Percentiles rank a stretch among this genome's conserved stretches.
Evolutionary conservation across 2,888 invertebrate species (phyloP).

Genomic region (Sinhomidia bicolor): DNA sequence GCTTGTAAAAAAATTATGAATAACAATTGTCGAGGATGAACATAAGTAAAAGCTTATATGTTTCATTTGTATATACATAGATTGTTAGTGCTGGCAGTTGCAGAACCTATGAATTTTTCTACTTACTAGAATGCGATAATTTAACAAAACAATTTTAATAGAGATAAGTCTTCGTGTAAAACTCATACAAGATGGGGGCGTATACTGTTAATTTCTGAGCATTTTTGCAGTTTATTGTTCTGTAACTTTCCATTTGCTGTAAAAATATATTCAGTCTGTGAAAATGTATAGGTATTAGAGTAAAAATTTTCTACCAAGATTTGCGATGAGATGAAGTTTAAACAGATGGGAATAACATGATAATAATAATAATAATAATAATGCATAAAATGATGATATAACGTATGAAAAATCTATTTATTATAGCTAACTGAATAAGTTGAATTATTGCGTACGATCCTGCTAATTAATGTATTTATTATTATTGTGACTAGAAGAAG

Average conservation of each 20-base stretch:
- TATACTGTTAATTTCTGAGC: neutral
- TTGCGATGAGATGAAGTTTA: no score
- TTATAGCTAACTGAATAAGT: neutral
- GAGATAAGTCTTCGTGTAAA: neutral
- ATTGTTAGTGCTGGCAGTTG: no score
- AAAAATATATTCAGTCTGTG: conserved; percentile 61
- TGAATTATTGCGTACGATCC: neutral
- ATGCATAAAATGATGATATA: conserved; percentile 5
- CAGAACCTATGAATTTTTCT: no score
- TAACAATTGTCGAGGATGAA: no score
- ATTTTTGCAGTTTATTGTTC: conserved; percentile 65
- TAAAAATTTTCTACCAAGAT: conserved; percentile 60
- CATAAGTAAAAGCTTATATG: no score
- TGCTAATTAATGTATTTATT: conserved; percentile 3
- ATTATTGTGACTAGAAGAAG: neutral
- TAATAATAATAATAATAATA: conserved; percentile 6
- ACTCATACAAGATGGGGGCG: no score
- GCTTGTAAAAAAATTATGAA: no score
- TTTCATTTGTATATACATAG: no score
- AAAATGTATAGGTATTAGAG: conserved; percentile 16
- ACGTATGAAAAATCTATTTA: neutral
- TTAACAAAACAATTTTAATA: no score
- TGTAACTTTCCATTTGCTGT: conserved; percentile 67
- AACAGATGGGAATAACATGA: neutral
- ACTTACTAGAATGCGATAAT: no score